Percentiles rank a stretch among this genome's conserved stretches.
Conservation (phyloP, 2,888 invertebrate species). For the Nyleta sp. region DNA sequence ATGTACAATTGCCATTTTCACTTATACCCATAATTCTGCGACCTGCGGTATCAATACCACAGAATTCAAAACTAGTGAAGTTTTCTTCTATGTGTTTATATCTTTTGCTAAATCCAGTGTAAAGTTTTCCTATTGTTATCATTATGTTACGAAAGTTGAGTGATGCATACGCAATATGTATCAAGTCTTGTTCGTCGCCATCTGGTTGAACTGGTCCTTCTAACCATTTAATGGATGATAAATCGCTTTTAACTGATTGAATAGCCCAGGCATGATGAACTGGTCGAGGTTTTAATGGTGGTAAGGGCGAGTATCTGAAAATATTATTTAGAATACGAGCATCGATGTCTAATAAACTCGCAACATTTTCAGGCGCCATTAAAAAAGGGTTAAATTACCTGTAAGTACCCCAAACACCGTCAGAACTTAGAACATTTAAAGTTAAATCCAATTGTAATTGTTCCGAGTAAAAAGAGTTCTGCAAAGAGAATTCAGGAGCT, state of each 20-base stretch:
- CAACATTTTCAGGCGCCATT: too few species aligned
- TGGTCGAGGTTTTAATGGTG: constrained; percentile 82
- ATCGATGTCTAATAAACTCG: too few species aligned
- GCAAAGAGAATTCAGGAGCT: constrained; percentile 87
- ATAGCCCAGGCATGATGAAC: constrained; percentile 89
- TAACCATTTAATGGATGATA: constrained; percentile 93
- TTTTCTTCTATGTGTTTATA: constrained; percentile 86
- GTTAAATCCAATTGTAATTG: constrained; percentile 90
- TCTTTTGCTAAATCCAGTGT: constrained; percentile 90
- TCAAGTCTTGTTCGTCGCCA: constrained; percentile 72
- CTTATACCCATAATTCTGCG: constrained; percentile 82
- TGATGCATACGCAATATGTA: constrained; percentile 88
- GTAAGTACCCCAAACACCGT: constrained; percentile 90
- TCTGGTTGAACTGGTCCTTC: constrained; percentile 85
- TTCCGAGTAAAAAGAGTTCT: constrained; percentile 86
- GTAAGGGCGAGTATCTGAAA: constrained; percentile 88
- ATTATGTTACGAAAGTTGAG: constrained; percentile 98
- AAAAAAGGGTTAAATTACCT: constrained; percentile 32
- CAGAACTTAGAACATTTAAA: constrained; percentile 86
- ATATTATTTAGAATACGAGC: too few species aligned
- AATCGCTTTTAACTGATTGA: constrained; percentile 91
- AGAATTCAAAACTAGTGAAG: constrained; percentile 88
- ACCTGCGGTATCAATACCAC: constrained; percentile 84
- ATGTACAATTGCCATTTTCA: constrained; percentile 80
- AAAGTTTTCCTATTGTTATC: constrained; percentile 95